These are phyloP conservation scores for Zaprionus bogoriensis DNA, from an alignment of 2,888 invertebrate species.

Conservation along the genomic window DNA sequence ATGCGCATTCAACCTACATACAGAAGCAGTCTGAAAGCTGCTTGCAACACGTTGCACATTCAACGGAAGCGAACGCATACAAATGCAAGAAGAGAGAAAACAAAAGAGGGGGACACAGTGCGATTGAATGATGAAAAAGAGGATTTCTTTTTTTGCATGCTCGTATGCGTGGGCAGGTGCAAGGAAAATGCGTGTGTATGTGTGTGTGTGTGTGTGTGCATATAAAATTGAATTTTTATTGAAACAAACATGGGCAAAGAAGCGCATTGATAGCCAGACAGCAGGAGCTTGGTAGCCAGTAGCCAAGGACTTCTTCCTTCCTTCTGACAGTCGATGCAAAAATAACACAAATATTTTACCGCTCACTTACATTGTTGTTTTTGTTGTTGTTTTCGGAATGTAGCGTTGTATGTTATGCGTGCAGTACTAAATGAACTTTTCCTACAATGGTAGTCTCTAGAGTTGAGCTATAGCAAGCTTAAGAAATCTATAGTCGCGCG, in stretches of 20 bases:
- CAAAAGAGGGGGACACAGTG: not conserved
- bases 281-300: not conserved
- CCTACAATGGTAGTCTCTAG: too few species aligned
- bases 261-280: constrained; percentile 41
- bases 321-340: constrained; percentile 27
- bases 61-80: constrained; percentile 14
- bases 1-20: too few species aligned
- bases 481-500: too few species aligned
- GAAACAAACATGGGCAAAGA: constrained; percentile 44
- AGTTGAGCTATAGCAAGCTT: too few species aligned
- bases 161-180: not conserved
- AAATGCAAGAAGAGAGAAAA: not conserved
- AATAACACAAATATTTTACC: constrained; percentile 31
- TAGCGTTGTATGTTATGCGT: not conserved
- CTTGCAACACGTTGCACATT: constrained; percentile 49
- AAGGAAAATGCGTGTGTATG: not conserved
- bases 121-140: constrained; percentile 40
- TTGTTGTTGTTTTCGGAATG: not conserved
- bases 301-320: constrained; percentile 10
- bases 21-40: constrained; percentile 23
- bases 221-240: constrained; percentile 63
- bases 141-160: constrained; percentile 17
- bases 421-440: too few species aligned
- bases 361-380: constrained; percentile 4
- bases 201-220: constrained; percentile 21